These are phyloP conservation scores for Gandaritis pyraliata DNA, from an alignment of 2,888 invertebrate species.

Conservation along the genomic window DNA sequence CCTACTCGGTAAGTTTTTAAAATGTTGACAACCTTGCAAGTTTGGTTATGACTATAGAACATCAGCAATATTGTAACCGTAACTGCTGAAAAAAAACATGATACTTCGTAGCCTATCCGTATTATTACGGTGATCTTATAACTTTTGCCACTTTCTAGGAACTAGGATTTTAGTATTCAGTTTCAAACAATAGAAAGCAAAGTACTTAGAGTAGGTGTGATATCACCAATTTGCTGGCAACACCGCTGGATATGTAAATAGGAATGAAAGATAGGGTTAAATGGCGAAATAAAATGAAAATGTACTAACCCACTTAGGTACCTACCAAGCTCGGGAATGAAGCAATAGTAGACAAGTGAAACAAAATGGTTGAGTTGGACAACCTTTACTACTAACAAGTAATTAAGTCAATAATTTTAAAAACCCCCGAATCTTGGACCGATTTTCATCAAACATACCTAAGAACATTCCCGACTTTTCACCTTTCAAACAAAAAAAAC, in stretches of 20 bases:
- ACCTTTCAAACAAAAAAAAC: too few species aligned
- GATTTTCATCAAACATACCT: too few species aligned
- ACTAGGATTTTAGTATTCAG: constrained; percentile 33
- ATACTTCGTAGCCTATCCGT: too few species aligned
- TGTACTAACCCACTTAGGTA: not conserved
- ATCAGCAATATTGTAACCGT: too few species aligned
- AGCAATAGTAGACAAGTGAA: not conserved
- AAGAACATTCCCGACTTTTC: too few species aligned
- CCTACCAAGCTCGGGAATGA: constrained; percentile 4
- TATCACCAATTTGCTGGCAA: constrained; percentile 46
- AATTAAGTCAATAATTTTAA: too few species aligned
- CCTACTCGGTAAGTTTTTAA: not conserved
- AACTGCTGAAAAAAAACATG: too few species aligned
- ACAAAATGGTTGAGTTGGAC: not conserved
- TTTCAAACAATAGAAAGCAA: constrained; percentile 45
- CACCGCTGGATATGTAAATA: constrained; percentile 48
- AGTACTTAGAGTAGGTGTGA: constrained; percentile 33
- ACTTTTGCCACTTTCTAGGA: not conserved
- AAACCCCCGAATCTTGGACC: too few species aligned
- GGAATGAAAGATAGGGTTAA: constrained; percentile 43
- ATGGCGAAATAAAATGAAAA: constrained; percentile 42
- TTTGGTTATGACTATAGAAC: too few species aligned
- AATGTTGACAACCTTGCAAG: not conserved
- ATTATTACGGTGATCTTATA: not conserved
- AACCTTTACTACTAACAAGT: not conserved